These are phyloP conservation scores for Myotis lucifugus DNA, from an alignment of 2,113 vertebrate species.

Conservation along the genomic window DNA sequence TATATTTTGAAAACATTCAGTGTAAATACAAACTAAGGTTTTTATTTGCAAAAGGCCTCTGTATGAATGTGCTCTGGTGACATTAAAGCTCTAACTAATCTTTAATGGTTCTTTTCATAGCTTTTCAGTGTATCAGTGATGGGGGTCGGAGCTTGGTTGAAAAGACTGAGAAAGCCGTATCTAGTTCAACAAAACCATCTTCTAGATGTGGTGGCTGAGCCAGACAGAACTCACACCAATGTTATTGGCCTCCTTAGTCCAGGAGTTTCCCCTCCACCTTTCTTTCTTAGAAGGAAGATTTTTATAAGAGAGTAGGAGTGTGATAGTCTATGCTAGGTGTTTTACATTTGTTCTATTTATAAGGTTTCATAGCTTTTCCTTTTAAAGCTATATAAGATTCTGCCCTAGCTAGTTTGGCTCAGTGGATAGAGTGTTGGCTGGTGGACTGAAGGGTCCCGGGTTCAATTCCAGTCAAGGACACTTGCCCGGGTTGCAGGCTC, in stretches of 20 bases:
- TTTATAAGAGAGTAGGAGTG: background rate
- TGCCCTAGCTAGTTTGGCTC: too few species aligned
- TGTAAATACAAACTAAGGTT: background rate
- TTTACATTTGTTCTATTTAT: background rate
- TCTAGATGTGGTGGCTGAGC: background rate
- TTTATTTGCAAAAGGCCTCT: background rate
- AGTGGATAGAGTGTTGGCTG: too few species aligned
- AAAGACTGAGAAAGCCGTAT: background rate
- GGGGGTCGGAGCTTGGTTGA: background rate
- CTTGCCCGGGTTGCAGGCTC: too few species aligned
- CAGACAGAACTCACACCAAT: background rate
- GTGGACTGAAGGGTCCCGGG: too few species aligned
- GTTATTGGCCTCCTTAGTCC: background rate
- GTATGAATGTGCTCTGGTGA: accelerated
- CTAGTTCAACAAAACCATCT: too few species aligned
- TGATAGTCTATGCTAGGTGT: background rate
- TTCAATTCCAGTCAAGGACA: too few species aligned
- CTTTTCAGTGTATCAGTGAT: background rate
- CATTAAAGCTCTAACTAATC: background rate
- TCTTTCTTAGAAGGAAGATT: background rate
- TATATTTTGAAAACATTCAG: background rate
- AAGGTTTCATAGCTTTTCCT: background rate
- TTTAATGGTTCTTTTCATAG: background rate
- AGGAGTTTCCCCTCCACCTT: background rate
- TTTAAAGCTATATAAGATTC: background rate